Evolutionary conservation across 2,113 vertebrate species (phyloP).

Genomic region (Psilopsiagon aurifrons): DNA sequence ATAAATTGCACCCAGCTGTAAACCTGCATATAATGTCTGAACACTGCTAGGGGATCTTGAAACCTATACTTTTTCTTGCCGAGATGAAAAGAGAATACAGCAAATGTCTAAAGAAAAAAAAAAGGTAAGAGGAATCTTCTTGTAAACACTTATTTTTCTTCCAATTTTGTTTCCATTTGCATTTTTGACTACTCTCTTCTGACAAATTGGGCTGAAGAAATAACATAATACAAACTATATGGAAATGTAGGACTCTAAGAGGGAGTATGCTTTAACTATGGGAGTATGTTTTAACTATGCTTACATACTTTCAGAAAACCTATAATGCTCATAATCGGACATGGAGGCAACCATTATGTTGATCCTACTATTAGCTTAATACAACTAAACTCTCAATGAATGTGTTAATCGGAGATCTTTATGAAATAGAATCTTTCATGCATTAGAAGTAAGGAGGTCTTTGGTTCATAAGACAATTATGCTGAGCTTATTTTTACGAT

Average conservation of each 20-base stretch:
- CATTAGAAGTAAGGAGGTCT: slow-evolving; percentile 20
- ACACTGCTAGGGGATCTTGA: not conserved
- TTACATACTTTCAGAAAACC: slow-evolving; percentile 2
- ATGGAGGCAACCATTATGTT: not conserved
- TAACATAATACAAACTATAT: not conserved
- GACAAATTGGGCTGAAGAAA: slow-evolving; percentile 40
- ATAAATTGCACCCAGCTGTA: not conserved
- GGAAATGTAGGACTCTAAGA: not conserved
- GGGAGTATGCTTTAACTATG: not conserved
- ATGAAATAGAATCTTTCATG: slow-evolving; percentile 18
- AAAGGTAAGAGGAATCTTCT: not conserved
- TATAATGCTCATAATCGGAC: not conserved
- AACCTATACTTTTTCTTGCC: not conserved
- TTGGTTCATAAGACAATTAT: slow-evolving; percentile 48
- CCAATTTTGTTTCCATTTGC: slow-evolving; percentile 58
- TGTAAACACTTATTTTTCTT: slow-evolving; percentile 41
- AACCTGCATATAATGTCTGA: not conserved
- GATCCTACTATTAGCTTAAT: slow-evolving; percentile 4
- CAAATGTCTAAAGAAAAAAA: not conserved
- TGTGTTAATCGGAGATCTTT: slow-evolving; percentile 54
- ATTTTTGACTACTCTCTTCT: slow-evolving; percentile 37
- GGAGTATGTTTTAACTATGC: not conserved
- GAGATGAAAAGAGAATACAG: not conserved
- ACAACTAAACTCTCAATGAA: not conserved
- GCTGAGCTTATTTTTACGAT: slow-evolving; percentile 20